Conservation (phyloP, 2,888 invertebrate genomes). For the Nesidiocoris tenuis region DNA sequence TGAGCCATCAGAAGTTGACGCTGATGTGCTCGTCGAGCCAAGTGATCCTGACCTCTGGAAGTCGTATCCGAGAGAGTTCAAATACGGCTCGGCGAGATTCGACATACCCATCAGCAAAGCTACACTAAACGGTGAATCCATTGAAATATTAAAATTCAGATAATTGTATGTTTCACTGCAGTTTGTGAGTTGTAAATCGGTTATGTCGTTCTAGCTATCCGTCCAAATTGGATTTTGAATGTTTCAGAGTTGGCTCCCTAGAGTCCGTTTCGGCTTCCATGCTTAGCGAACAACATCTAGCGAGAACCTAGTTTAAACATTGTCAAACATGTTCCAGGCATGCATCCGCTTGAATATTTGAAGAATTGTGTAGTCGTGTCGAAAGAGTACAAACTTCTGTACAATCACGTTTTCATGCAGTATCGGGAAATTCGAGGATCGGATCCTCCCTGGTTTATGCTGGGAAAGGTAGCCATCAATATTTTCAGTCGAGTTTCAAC, state of each 20-base stretch:
- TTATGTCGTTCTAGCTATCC: too few relatives aligned
- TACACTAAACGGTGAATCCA: slow-evolving; percentile 53
- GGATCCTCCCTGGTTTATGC: slow-evolving; percentile 28
- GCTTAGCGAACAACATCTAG: too few relatives aligned
- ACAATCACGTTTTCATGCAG: slow-evolving; percentile 60
- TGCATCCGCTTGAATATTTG: slow-evolving; percentile 71
- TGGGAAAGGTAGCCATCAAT: slow-evolving; percentile 38
- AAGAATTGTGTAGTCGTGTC: slow-evolving; percentile 66
- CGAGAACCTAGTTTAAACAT: too few relatives aligned
- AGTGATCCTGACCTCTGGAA: slow-evolving; percentile 63
- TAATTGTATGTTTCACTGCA: too few relatives aligned
- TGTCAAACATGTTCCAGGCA: too few relatives aligned
- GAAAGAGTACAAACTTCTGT: slow-evolving; percentile 61
- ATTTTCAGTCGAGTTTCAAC: too few relatives aligned
- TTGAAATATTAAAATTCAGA: too few relatives aligned
- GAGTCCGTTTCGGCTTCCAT: too few relatives aligned
- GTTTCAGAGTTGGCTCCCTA: too few relatives aligned
- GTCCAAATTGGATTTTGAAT: too few relatives aligned
- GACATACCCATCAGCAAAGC: slow-evolving; percentile 70
- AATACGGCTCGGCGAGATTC: slow-evolving; percentile 71
- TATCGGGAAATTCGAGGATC: slow-evolving; percentile 52
- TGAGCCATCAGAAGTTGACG: slow-evolving; percentile 53
- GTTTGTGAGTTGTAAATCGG: too few relatives aligned
- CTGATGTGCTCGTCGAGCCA: slow-evolving; percentile 58
- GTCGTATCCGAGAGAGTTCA: slow-evolving; percentile 72